Conservation (phyloP, 2,888 invertebrate genomes). For the Cantharis rustica region DNA sequence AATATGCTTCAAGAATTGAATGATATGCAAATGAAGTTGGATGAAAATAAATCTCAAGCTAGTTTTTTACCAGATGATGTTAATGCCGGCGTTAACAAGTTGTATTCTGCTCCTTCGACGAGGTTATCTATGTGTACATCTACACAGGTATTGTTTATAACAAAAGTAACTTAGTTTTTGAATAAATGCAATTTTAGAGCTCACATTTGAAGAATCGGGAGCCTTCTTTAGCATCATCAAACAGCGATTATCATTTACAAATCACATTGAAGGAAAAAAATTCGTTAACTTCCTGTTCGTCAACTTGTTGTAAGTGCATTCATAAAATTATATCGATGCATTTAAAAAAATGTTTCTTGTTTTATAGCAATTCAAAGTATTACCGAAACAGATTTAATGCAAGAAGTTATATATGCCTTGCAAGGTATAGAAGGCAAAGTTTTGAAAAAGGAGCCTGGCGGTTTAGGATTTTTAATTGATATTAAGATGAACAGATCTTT, state of each 20-base stretch:
- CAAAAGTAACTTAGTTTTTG: not conserved
- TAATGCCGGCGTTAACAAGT: conserved; percentile 43
- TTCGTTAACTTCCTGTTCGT: conserved; percentile 29
- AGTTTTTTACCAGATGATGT: conserved; percentile 40
- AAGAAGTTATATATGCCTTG: conserved; percentile 82
- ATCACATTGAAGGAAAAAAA: conserved; percentile 25
- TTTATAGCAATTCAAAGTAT: conserved; percentile 36
- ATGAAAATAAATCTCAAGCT: conserved; percentile 35
- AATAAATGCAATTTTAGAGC: conserved; percentile 5
- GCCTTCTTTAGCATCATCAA: conserved; percentile 42
- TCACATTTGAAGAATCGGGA: conserved; percentile 1
- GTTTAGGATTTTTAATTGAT: conserved; percentile 65
- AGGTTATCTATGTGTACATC: conserved; percentile 4
- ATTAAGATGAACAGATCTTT: conserved; percentile 60
- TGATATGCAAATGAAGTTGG: conserved; percentile 34
- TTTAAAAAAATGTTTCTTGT: not conserved
- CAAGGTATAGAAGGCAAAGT: conserved; percentile 86
- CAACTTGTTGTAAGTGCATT: not conserved
- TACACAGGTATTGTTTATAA: not conserved
- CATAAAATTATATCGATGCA: not conserved
- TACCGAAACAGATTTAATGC: conserved; percentile 63
- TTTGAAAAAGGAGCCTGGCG: conserved; percentile 68
- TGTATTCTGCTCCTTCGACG: conserved; percentile 22
- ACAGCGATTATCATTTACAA: conserved; percentile 41
- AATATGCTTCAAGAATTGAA: conserved; percentile 41